Base-by-base conservation (phyloP, 1,140 invertebrate species). In the Polypedilum pembai region DNA sequence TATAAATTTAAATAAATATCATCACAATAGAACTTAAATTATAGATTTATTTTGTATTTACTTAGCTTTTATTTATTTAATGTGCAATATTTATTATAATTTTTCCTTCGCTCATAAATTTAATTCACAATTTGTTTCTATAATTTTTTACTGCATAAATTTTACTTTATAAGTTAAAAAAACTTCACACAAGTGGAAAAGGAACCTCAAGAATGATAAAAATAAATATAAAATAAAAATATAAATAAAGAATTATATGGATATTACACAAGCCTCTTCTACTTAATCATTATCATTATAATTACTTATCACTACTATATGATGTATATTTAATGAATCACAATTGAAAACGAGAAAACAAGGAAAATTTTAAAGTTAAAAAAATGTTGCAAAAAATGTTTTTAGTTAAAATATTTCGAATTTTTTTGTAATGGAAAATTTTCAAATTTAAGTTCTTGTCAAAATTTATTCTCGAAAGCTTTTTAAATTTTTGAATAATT, bases 81-180 rank as follows among this genome's bases (percentile, higher is more conserved):
- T 56, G 45, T 56, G 45, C 45, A 56, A 56, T 56, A 56, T 56
- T 56, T 56, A 56, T 56, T 56, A n/a, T 56, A n/a, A 56, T n/a
- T 56, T 56, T 56, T 56, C 15, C n/a, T 45, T 45, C 10, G 45
- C 45, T 56, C n/a, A 56, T 56, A 56, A 56, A 56, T 4, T 56
- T 56, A 56, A 56, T 56, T 56, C 24, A 33, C 24, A 56, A 56
- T 56, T 56, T 12, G 45, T 56, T 12, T 56, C 8, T 56, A 56
- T n/a, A 56, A 12, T 56, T 56, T 45, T 45, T 45, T 56, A 4
- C 12, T 56, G 12, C 12, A 33, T 33, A 0, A 56, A 56, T 12
- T 45, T 56, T n/a, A 56, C 12, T 1, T 15, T 56, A 33, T 33
- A 56, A 56, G 45, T 56, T 56, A 56, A 12, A 56, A 56, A 56